Evolutionary conservation across 2,113 vertebrate genomes (phyloP), one percentile per base, ranked within the genome.

Genomic region (Amphiprion ocellaris): DNA sequence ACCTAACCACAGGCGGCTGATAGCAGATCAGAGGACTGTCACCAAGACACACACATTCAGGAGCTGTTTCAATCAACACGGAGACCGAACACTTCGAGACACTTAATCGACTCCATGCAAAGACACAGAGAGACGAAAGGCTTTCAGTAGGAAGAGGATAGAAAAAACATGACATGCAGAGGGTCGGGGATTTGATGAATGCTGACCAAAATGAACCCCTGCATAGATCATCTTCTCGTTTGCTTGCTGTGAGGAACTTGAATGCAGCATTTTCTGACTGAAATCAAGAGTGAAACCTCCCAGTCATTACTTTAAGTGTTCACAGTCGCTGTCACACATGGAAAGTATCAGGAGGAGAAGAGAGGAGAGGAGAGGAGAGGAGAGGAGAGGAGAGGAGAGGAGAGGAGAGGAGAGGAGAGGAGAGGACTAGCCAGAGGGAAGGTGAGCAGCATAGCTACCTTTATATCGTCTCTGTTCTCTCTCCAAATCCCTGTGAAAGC

Each of bases 1-100:
- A 90, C 88, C 67, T 82, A 87, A 93, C 86, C 91, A 64, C 89
- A 91, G 87, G 79, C 87, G 11, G 69, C 81, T 74, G 91, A 90
- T 83, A 86, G 54, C 65, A 86, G 87, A 93, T 87, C 87, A 91
- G 71, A 85, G 85, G 28, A 66, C 77, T 56, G 77, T 70, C 85
- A 74, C 81, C 58, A 70, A 89, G 69, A 91, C 69, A 79, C 87
- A 75, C 81, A 79, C 28, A 56, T 76, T 87, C 85, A 66, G 87
- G 55, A 87, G 90, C 87, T 52, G 30, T 80, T 87, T 91, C 88
- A 84, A 87, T 93, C 90, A 89, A 83, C 87, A 83, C 73, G 16
- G 72, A 65, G 71, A 81, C 76, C 7, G 28, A 84, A 74, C 69
- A 70, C 77, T 79, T 64, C 54, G 60, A 70, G 76, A 83, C 59